Evolutionary conservation across 2,113 vertebrate genomes (phyloP), one percentile per base, ranked within the genome.

Genomic region (Labrus mixtus): DNA sequence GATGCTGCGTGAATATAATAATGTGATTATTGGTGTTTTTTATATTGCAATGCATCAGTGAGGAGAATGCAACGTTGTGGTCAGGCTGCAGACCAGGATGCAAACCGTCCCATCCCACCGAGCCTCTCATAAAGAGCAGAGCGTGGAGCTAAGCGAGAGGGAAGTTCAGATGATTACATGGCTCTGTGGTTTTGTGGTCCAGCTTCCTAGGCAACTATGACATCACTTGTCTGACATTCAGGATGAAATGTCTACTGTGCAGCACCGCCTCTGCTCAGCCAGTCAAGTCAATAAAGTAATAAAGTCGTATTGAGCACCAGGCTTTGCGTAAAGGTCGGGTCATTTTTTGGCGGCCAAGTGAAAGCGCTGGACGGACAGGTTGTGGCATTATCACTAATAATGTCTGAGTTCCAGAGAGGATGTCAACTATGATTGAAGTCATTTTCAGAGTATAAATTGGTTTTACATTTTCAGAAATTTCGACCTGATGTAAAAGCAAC

Each of bases 231-330:
- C 77, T 89, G 89, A 89, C 90, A 91, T 93, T 93, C 84, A 81
- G 73, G 50, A 86, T 79, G 79, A 86, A 83, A 81, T 85, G 82
- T 90, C 81, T 81, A 73, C 73, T 63, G 58, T 78, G 78, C 67
- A n/a, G 78, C 69, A 60, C 46, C 23, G 50, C 55, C 55, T 29
- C 80, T n/a, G 54, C 74, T 53, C 79, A 82, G 87, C 79, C 53
- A 68, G 73, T 61, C 67, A 37, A 84, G 84, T 91, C 89, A 87
- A 91, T 91, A 90, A 90, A 82, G 80, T 90, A 85, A 91, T 93
- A 85, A 90, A 88, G 84, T 79, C 43, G 56, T 83, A 84, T 76
- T 79, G 81, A 91, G 76, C 59, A 75, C 39, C 15, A 10, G 82
- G 76, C 83, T 86, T 88, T 81, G 66, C 81, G 88, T 87, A 90